Conservation (phyloP, 2,113 vertebrate genomes). For the Ptilorrhoa leucosticta region DNA sequence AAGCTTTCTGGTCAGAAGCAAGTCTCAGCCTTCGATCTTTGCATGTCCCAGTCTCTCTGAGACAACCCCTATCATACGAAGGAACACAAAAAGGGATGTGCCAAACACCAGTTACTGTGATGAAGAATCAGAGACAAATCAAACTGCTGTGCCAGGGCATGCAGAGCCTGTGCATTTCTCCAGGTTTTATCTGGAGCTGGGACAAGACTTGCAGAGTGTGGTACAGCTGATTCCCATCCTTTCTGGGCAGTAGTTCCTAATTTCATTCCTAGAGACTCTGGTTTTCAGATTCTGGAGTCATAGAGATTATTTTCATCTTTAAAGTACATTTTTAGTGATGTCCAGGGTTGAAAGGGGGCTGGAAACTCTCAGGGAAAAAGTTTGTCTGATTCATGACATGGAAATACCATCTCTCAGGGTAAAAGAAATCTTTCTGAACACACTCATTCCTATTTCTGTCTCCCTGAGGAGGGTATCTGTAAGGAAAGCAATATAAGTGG, state of each 20-base stretch:
- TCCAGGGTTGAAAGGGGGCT: not conserved
- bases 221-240: not conserved
- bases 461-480: not conserved
- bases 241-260: not conserved
- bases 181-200: not conserved
- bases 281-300: not conserved
- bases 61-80: not conserved
- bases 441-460: not conserved
- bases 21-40: slow-evolving; percentile 33
- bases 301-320: not conserved
- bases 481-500: not conserved
- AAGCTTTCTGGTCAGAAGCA: slow-evolving; percentile 48
- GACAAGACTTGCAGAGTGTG: not conserved
- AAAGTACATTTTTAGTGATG: not conserved
- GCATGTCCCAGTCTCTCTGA: not conserved
- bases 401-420: not conserved
- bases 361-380: not conserved
- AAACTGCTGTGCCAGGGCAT: not conserved
- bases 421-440: not conserved
- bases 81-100: not conserved
- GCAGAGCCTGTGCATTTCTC: not conserved
- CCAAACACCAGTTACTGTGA: not conserved
- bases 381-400: not conserved
- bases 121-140: not conserved
- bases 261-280: not conserved